phyloP scores from a whole-genome alignment of 2,113 vertebrate species.

The Callocephalon fimbriatum region DNA sequence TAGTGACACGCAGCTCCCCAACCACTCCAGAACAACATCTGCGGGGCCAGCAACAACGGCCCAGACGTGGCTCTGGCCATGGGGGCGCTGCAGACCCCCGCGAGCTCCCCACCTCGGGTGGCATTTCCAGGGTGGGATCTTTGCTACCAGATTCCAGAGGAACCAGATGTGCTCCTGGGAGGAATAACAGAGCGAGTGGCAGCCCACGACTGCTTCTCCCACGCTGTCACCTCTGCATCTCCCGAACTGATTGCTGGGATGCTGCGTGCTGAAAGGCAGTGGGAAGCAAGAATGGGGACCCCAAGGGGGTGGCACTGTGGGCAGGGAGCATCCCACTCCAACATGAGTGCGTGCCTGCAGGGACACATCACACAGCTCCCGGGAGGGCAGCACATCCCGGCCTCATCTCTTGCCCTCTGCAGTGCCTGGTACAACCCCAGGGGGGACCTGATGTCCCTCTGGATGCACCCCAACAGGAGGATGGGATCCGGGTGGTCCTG shows the following conservation, averaged over 20 bases:
- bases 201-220: neutral
- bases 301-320: neutral
- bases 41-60: rapidly evolving
- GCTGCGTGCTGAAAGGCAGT: neutral
- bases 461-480: neutral
- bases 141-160: neutral
- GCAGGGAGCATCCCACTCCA: neutral
- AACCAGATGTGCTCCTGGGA: neutral
- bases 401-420: rapidly evolving
- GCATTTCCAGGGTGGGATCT: neutral
- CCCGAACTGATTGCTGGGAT: rapidly evolving
- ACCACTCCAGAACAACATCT: neutral
- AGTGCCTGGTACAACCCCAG: neutral
- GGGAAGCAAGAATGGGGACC: neutral
- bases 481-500: rapidly evolving
- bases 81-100: neutral
- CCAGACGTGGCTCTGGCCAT: neutral
- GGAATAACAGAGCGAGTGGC: neutral
- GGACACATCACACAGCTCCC: neutral
- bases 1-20: neutral
- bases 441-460: too few relatives aligned
- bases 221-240: neutral
- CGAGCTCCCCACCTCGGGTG: rapidly evolving
- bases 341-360: neutral
- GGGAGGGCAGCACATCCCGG: rapidly evolving